Base-by-base conservation (phyloP, 2,888 invertebrate species). In the Agapostemon virescens region DNA sequence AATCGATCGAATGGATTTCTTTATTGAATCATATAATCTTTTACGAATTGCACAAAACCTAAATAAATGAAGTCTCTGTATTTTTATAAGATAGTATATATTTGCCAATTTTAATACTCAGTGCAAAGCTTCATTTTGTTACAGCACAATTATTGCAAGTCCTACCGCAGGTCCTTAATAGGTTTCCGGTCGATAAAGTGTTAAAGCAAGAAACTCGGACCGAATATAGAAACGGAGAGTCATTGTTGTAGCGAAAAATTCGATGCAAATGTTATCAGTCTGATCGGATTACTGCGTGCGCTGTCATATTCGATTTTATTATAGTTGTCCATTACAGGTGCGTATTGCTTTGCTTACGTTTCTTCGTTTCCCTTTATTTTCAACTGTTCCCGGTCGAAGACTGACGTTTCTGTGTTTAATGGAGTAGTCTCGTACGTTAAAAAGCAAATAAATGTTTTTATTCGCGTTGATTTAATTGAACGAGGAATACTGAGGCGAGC, bases 381-480 rank as follows among this genome's bases (percentile, higher is more conserved):
- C 58, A 9, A 20, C 30, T 13, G 58, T 17, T 26, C 6, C 52
- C 0, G 11, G 1, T 9, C 52, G 52, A n/a, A 52, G n/a, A 52
- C 38, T 7, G 38, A 2, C 5, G 9, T 30, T 58, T 7, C 7
- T 7, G 17, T 30, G 45, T 58, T 58, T 58, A 58, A 58, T 58
- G 58, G 58, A 58, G 30, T 58, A 0, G 58, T 33, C 58, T 33
- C 30, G 30, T 0, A 3, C 58, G 20, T 30, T 33, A 58, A 30
- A 30, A 58, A 30, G 58, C 17, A 58, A 33, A 33, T 58, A 20
- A 20, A 58, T 33, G 58, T 33, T 58, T 58, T 33, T 20, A 30
- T 33, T 2, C 26, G 58, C 30, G 20, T 58, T 58, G 30, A 58
- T 58, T 58, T 58, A 30, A 58, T 58, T 58, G 58, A 58, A 58